Evolutionary conservation across 2,113 vertebrate species (phyloP), one percentile per base, ranked within the genome.

Genomic region (Rallus limicola): DNA sequence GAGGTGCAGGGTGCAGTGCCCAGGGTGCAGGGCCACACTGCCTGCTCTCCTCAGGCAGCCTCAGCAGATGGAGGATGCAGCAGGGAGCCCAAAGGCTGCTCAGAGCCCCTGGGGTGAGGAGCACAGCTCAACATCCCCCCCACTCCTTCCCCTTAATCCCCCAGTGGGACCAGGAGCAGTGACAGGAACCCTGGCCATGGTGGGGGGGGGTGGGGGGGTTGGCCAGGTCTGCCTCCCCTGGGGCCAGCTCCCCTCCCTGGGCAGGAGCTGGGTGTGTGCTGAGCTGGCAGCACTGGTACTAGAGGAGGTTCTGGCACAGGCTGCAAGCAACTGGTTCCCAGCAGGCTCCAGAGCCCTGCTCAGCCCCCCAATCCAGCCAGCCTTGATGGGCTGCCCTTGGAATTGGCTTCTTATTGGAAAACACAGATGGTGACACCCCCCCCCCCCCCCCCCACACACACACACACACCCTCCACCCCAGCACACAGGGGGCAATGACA

Each of bases 361-460:
- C 90, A 88, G 97, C 97, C 97, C 97, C 98, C 97, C 96, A 96
- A 97, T 87, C 68, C 96, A 98, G 97, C 94, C 93, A 93, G 69
- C 97, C 96, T 98, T 98, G 98, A 98, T 96, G 94, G 94, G 94
- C 95, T 98, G 97, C 96, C 94, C 97, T 98, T 97, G 97, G 98
- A 96, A 98, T 98, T 98, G 97, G 95, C 96, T 98, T 98, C 98
- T 98, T 98, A 98, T 98, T 98, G 97, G 98, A 97, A 97, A 98
- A 98, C 97, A 98, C 98, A 98, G 98, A 98, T 98, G 98, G 98
- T 96, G 97, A 97, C 48, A 25, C 5, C 40, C 40, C 40, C 40
- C 40, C 40, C 11, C 74, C 46, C 40, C 12, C 8, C 68, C 59
- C 85, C 80, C 77, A n/a, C n/a, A n/a, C n/a, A n/a, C n/a, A n/a